Conservation (phyloP, 23 tunicate species). For the Clavelina lepadiformis region DNA sequence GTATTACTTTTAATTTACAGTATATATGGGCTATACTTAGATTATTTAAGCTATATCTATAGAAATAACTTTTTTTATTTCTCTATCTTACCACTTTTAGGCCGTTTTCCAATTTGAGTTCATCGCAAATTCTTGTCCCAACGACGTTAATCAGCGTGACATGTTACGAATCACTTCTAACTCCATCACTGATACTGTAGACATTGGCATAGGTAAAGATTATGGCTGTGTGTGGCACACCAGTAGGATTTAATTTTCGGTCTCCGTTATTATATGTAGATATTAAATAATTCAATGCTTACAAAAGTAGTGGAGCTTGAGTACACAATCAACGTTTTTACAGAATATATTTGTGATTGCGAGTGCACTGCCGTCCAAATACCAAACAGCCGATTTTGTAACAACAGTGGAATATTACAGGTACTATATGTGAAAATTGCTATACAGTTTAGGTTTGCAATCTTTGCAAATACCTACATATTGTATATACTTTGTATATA, state of each 20-base stretch:
- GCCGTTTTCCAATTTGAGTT: conserved; percentile 50
- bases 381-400: conserved; percentile 39
- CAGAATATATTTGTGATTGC: conserved; percentile 79
- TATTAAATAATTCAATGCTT: too few species aligned
- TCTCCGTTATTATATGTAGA: too few species aligned
- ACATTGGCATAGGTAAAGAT: conserved; percentile 35
- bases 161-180: conserved; percentile 26
- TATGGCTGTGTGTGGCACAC: background rate
- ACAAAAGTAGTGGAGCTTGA: background rate
- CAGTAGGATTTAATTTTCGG: background rate
- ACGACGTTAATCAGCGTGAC: conserved; percentile 11
- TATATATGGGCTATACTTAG: too few species aligned
- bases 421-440: too few species aligned
- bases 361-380: conserved; percentile 17
- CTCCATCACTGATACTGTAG: conserved; percentile 37
- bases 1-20: too few species aligned
- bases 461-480: too few species aligned
- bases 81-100: too few species aligned
- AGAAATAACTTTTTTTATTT: too few species aligned
- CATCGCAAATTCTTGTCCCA: conserved; percentile 44
- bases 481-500: too few species aligned
- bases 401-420: conserved; percentile 33
- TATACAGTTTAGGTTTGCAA: too few species aligned
- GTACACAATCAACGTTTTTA: background rate
- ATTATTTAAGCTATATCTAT: too few species aligned